Evolutionary conservation across 2,888 invertebrate genomes (phyloP).

Genomic region (Cotesia congregata): DNA sequence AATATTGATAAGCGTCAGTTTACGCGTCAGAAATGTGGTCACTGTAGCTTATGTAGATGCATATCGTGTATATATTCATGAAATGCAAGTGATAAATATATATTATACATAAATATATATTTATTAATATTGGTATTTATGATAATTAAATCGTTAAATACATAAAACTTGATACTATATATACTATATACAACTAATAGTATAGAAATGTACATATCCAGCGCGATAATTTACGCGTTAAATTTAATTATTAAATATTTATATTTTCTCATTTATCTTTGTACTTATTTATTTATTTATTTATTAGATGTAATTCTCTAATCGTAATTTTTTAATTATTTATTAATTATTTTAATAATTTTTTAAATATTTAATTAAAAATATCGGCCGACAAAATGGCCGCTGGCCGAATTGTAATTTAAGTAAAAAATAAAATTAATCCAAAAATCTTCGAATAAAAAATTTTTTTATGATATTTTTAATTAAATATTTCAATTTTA

Average conservation of each 20-base stretch:
- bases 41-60: constrained; percentile 27
- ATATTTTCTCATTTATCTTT: constrained; percentile 16
- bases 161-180: constrained; percentile 19
- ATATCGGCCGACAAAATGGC: neutral
- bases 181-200: constrained; percentile 15
- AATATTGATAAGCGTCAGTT: constrained; percentile 8
- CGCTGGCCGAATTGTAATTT: neutral
- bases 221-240: constrained; percentile 7
- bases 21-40: constrained; percentile 9
- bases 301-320: neutral
- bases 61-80: constrained; percentile 32
- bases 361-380: neutral
- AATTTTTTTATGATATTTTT: too few relatives aligned
- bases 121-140: neutral
- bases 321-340: neutral
- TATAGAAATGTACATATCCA: constrained; percentile 30
- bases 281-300: constrained; percentile 1
- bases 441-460: too few relatives aligned
- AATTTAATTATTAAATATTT: constrained; percentile 17
- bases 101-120: neutral
- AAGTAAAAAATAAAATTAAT: too few relatives aligned
- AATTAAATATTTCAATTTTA: neutral
- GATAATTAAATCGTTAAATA: constrained; percentile 12
- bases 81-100: constrained; percentile 35
- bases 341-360: neutral